These are phyloP conservation scores for Notarius lentiginosus DNA, from an alignment of 2,113 vertebrate genomes.

Conservation along the genomic window DNA sequence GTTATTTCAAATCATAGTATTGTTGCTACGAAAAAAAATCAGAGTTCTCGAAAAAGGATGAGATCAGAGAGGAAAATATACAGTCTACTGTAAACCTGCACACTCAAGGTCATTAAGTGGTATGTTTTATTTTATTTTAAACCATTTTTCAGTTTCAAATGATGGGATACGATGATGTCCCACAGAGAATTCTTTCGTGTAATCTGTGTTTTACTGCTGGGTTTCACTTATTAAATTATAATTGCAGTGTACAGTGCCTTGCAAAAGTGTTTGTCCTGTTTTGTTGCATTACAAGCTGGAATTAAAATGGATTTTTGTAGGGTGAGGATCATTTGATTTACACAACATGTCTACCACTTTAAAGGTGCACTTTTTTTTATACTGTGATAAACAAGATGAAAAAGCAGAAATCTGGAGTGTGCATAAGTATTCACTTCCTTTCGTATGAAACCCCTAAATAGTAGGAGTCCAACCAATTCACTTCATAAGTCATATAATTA, in stretches of 20 bases:
- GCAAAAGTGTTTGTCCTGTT: no score
- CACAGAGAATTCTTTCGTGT: background rate
- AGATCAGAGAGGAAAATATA: background rate
- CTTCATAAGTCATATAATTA: no score
- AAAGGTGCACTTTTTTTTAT: no score
- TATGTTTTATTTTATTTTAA: background rate
- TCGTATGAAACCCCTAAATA: no score
- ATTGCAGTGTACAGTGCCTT: background rate
- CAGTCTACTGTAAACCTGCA: background rate
- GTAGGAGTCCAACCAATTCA: no score
- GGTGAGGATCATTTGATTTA: no score
- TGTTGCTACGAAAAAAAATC: background rate
- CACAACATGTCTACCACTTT: no score
- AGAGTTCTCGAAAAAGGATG: background rate
- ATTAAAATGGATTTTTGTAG: no score
- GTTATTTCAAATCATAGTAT: background rate
- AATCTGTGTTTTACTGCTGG: background rate
- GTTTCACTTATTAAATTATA: background rate
- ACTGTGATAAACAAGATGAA: no score
- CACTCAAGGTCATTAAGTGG: background rate
- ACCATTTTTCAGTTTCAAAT: background rate
- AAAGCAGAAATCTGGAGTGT: no score
- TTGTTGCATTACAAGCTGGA: no score
- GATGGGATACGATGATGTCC: background rate
- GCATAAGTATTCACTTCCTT: no score